Evolutionary conservation across 2,797 vertebrate species (phyloP).

Genomic region (Urophycis tenuis): DNA sequence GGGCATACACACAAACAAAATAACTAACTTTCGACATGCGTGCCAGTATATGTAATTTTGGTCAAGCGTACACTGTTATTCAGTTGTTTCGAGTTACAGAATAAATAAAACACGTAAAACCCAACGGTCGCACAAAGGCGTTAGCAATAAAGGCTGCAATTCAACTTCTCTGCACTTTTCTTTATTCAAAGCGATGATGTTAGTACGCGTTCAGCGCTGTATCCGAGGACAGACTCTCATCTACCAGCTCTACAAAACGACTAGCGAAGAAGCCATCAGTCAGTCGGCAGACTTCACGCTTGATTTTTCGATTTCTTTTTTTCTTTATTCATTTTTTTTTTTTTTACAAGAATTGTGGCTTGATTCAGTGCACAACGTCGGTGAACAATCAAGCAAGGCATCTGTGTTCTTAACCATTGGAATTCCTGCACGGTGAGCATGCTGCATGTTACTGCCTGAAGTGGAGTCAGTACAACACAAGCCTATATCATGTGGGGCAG

Average conservation of each 20-base stretch:
- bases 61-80: slow-evolving; percentile 63
- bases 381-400: slow-evolving; percentile 75
- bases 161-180: slow-evolving; percentile 56
- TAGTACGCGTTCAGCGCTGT: slow-evolving; percentile 59
- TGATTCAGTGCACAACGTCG: slow-evolving; percentile 70
- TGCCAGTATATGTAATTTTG: slow-evolving; percentile 61
- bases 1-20: slow-evolving; percentile 70
- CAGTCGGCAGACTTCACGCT: slow-evolving; percentile 59
- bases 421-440: slow-evolving; percentile 68
- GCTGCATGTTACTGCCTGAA: slow-evolving; percentile 59
- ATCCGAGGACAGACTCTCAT: slow-evolving; percentile 55
- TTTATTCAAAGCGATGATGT: slow-evolving; percentile 56
- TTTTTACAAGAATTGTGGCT: slow-evolving; percentile 69
- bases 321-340: too few species aligned
- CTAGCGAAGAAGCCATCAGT: slow-evolving; percentile 65
- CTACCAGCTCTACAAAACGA: slow-evolving; percentile 63
- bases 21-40: slow-evolving; percentile 50
- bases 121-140: slow-evolving; percentile 64
- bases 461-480: slow-evolving; percentile 60
- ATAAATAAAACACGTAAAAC: slow-evolving; percentile 75
- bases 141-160: slow-evolving; percentile 62
- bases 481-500: slow-evolving; percentile 44
- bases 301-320: neutral
- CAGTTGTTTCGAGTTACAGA: slow-evolving; percentile 63
- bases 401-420: slow-evolving; percentile 70